Percentiles rank a stretch among this genome's conserved stretches.
phyloP scores from a whole-genome alignment of 2,797 vertebrate genomes.

The Phoebastria nigripes region DNA sequence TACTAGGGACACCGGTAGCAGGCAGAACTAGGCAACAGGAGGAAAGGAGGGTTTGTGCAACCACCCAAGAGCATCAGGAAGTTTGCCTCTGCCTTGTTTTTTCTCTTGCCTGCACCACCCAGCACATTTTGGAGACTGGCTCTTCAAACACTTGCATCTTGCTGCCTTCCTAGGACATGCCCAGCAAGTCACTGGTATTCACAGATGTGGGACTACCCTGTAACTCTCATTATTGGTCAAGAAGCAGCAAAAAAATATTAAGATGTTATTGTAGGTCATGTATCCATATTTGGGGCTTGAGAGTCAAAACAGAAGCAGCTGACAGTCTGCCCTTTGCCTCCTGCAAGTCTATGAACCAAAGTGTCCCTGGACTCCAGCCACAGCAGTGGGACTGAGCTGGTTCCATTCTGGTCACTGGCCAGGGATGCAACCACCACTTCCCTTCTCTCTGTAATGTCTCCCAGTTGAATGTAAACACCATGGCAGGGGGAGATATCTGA shows the following conservation, averaged over 20 bases:
- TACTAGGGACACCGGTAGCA: neutral
- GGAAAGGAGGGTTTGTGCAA: neutral
- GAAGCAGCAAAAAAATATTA: neutral
- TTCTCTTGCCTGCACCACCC: neutral
- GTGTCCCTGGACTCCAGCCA: neutral
- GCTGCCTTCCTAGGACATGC: neutral
- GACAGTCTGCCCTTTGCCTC: conserved; percentile 18
- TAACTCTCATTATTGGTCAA: neutral
- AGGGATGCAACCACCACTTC: neutral
- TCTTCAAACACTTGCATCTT: neutral
- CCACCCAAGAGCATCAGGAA: neutral
- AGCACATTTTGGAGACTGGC: neutral
- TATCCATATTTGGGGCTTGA: neutral
- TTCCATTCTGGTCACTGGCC: neutral
- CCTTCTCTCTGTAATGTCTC: neutral
- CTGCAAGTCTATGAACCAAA: neutral
- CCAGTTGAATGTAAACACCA: neutral
- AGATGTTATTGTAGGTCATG: neutral
- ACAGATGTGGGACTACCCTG: neutral
- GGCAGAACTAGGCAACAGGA: neutral
- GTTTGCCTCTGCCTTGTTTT: neutral
- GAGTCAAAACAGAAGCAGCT: conserved; percentile 7
- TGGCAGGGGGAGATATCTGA: neutral
- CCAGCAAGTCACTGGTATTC: neutral
- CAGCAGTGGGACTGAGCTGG: neutral